phyloP scores from a whole-genome alignment of 2,888 invertebrate genomes.

The Thereva nobilitata region DNA sequence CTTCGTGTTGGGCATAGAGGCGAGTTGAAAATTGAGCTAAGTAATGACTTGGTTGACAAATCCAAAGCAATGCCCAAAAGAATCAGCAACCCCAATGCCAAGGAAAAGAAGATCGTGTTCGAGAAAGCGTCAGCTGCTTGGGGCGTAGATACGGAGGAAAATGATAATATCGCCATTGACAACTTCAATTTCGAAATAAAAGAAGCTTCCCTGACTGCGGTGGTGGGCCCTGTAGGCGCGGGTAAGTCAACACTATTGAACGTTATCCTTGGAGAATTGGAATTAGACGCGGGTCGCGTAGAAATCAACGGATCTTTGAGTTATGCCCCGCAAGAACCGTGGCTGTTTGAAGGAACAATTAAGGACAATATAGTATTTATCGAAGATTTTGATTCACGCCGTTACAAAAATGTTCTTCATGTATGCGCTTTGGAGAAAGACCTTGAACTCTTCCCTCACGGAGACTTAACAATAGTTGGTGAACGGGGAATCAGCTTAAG shows the following conservation, averaged over 20 bases:
- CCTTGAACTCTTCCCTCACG: slow-evolving; percentile 64
- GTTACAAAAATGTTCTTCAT: slow-evolving; percentile 60
- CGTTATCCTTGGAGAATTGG: slow-evolving; percentile 73
- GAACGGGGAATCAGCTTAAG: slow-evolving; percentile 73
- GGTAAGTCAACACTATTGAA: slow-evolving; percentile 76
- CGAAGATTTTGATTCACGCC: slow-evolving; percentile 64
- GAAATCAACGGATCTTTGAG: slow-evolving; percentile 67
- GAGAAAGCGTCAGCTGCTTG: slow-evolving; percentile 62
- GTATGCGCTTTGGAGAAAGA: slow-evolving; percentile 68
- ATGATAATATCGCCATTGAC: slow-evolving; percentile 48
- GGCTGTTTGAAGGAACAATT: slow-evolving; percentile 80
- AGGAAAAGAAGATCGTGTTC: slow-evolving; percentile 53
- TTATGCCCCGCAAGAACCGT: slow-evolving; percentile 83
- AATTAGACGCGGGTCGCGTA: slow-evolving; percentile 64
- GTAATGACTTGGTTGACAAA: background rate
- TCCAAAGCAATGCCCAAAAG: slow-evolving; percentile 37
- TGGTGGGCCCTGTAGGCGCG: slow-evolving; percentile 75
- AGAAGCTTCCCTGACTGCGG: slow-evolving; percentile 52
- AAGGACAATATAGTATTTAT: slow-evolving; percentile 94
- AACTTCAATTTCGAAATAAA: slow-evolving; percentile 60
- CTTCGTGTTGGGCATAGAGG: slow-evolving; percentile 47
- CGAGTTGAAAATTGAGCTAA: slow-evolving; percentile 46
- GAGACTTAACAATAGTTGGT: slow-evolving; percentile 62
- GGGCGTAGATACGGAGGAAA: slow-evolving; percentile 53
- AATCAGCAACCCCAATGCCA: slow-evolving; percentile 46